These are phyloP conservation scores for Microvelia longipes DNA, from an alignment of 1,140 invertebrate species.

Conservation along the genomic window DNA sequence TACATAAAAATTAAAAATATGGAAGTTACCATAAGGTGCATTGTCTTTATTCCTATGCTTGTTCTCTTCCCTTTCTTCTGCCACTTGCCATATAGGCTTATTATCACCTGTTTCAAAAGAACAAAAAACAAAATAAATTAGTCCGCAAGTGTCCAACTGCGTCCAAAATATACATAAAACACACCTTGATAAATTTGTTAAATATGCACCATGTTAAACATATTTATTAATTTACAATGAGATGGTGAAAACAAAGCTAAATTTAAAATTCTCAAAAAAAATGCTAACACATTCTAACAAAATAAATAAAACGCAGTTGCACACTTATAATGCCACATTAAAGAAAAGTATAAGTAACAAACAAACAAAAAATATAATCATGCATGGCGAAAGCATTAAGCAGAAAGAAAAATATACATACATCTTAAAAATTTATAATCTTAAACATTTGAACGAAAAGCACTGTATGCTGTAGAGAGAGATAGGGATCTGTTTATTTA, in stretches of 20 bases:
- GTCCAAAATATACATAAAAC: neutral
- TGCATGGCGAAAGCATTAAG: slow-evolving; percentile 3
- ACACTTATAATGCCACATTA: neutral
- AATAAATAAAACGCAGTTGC: slow-evolving; percentile 3
- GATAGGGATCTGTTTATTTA: too few relatives aligned
- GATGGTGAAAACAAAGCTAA: too few relatives aligned
- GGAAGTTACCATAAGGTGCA: slow-evolving; percentile 48
- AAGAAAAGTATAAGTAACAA: slow-evolving; percentile 1
- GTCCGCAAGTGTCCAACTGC: neutral
- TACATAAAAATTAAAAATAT: neutral
- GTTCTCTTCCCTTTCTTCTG: slow-evolving; percentile 91
- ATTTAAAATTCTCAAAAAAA: too few relatives aligned
- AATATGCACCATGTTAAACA: neutral
- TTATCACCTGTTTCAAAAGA: slow-evolving; percentile 57
- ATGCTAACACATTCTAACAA: neutral
- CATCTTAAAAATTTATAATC: slow-evolving; percentile 1
- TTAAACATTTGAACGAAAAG: too few relatives aligned
- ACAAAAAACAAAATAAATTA: slow-evolving; percentile 7
- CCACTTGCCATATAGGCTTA: slow-evolving; percentile 99
- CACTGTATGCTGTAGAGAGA: too few relatives aligned
- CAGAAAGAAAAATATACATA: neutral
- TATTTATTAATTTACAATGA: too few relatives aligned
- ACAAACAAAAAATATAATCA: slow-evolving; percentile 11
- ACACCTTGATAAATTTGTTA: neutral
- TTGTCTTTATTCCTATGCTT: slow-evolving; percentile 84